Conservation (phyloP, 2,113 vertebrate species). For the Pteronura brasiliensis region DNA sequence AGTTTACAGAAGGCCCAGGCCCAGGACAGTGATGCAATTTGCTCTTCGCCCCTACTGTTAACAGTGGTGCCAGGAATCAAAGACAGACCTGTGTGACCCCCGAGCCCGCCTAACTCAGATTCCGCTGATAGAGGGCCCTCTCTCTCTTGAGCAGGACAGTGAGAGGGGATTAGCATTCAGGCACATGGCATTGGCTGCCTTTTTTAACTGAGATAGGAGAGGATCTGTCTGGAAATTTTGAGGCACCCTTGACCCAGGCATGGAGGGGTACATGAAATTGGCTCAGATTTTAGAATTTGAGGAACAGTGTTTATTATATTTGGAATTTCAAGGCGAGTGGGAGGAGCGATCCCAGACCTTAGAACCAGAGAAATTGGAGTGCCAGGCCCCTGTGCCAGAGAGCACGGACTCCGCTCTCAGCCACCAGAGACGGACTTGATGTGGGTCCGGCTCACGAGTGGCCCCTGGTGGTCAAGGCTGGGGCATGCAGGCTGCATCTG, state of each 20-base stretch:
- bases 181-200: neutral
- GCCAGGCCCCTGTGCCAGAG: neutral
- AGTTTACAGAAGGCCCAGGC: neutral
- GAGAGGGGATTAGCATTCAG: neutral
- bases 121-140: neutral
- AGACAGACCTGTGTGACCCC: neutral
- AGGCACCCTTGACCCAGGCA: neutral
- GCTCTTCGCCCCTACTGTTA: neutral
- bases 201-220: neutral
- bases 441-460: neutral
- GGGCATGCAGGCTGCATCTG: neutral
- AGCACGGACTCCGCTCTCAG: neutral
- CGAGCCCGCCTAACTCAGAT: neutral
- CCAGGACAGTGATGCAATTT: neutral
- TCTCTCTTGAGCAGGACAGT: neutral
- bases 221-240: neutral
- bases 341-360: neutral
- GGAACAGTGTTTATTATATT: neutral
- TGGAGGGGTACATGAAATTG: neutral
- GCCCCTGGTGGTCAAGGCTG: slow-evolving; percentile 44
- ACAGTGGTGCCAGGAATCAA: neutral
- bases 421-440: neutral
- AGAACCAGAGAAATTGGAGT: neutral
- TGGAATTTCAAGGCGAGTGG: slow-evolving; percentile 1
- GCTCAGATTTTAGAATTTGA: slow-evolving; percentile 41